phyloP scores from a whole-genome alignment of 2,888 invertebrate species.

The Vanessa cardui region DNA sequence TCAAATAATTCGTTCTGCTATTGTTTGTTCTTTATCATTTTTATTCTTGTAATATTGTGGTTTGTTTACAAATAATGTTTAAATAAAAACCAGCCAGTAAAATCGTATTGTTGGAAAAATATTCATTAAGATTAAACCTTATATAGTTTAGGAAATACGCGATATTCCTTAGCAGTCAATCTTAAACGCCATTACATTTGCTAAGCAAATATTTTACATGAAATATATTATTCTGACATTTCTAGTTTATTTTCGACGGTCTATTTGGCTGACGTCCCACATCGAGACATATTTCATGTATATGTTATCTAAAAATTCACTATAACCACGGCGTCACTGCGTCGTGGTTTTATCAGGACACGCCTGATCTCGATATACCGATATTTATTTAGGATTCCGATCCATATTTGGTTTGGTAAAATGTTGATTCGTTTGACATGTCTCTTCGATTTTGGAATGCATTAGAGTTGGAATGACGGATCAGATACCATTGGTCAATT shows the following conservation, averaged over 20 bases:
- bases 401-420: constrained; percentile 19
- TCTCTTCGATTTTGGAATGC: background rate
- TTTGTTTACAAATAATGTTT: too few species aligned
- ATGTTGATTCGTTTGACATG: constrained; percentile 12
- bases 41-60: too few species aligned
- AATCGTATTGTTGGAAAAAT: too few species aligned
- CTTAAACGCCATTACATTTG: constrained; percentile 31
- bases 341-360: constrained; percentile 33
- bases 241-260: constrained; percentile 25
- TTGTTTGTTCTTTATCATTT: too few species aligned
- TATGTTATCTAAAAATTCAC: constrained; percentile 24
- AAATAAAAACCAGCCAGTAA: too few species aligned
- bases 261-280: constrained; percentile 29
- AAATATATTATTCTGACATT: constrained; percentile 5
- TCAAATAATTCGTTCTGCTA: too few species aligned
- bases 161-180: constrained; percentile 21
- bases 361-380: constrained; percentile 8
- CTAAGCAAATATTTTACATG: constrained; percentile 25
- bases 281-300: constrained; percentile 29
- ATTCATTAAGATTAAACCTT: too few species aligned
- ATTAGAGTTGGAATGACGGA: background rate
- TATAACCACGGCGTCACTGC: constrained; percentile 34
- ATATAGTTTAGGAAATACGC: constrained; percentile 2
- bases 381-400: constrained; percentile 22
- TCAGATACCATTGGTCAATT: background rate